Evolutionary conservation across 2,888 invertebrate species (phyloP).

Genomic region (Frankliniella intonsa): DNA sequence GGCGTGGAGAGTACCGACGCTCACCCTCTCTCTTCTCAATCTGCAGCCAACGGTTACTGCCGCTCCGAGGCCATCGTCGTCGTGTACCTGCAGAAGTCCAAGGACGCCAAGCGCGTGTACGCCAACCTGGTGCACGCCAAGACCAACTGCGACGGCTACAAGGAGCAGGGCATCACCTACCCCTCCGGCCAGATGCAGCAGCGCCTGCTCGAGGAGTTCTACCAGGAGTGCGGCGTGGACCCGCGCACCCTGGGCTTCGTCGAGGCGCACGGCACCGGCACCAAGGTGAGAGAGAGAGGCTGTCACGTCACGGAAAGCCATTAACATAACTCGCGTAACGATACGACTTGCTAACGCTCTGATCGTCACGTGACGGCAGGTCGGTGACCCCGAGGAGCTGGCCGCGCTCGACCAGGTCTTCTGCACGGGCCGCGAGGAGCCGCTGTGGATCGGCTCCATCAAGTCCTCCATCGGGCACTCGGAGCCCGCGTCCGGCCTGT

Average conservation of each 20-base stretch:
- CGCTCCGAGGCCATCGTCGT: conserved; percentile 49
- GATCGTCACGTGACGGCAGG: conserved; percentile 42
- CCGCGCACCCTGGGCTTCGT: conserved; percentile 69
- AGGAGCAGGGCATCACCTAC: conserved; percentile 64
- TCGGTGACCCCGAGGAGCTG: conserved; percentile 91
- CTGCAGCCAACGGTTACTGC: conserved; percentile 49
- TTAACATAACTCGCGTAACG: not conserved
- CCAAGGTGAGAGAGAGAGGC: conserved; percentile 45
- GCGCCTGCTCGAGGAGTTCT: conserved; percentile 50
- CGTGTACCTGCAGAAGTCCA: conserved; percentile 48
- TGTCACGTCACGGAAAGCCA: not conserved
- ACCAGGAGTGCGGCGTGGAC: conserved; percentile 59
- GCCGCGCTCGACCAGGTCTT: conserved; percentile 75
- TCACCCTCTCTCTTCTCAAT: conserved; percentile 47
- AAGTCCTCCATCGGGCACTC: conserved; percentile 94
- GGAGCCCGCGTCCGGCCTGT: conserved; percentile 80
- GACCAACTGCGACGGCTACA: conserved; percentile 75
- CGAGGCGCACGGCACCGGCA: conserved; percentile 80
- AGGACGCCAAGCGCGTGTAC: conserved; percentile 60
- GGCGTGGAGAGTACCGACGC: not conserved
- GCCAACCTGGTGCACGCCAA: conserved; percentile 70
- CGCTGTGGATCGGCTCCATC: conserved; percentile 80
- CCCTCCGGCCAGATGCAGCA: conserved; percentile 54
- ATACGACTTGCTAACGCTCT: not conserved
- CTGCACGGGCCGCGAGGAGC: conserved; percentile 66